Base-by-base conservation (phyloP, 2,888 invertebrate genomes). In the Melinaea marsaeus region DNA sequence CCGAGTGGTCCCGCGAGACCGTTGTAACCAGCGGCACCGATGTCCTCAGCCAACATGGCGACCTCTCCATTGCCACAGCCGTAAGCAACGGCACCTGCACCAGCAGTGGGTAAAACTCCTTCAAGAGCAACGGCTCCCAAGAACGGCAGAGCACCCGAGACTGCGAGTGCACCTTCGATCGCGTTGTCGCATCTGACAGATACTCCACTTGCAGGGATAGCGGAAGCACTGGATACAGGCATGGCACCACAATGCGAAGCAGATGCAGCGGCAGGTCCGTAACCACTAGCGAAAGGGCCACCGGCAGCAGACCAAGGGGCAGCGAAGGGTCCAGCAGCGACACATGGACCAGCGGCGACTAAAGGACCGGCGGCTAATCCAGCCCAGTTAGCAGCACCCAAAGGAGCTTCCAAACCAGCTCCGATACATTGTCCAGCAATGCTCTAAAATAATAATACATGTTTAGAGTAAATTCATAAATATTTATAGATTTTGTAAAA, bases 101-200 rank as follows among this genome's bases (percentile, higher is more conserved):
- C 61, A 56, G 56, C 55, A 11, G 61, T 56, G 3, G 56, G 61
- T 56, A 76, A 59, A 2, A 57, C 55, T 11, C 75, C 73, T 37
- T 61, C 62, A 11, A 62, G 58, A 35, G 46, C 47, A 32, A 59
- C 63, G 22, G 63, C 55, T 56, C 63, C 59, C 56, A 63, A 42
- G 63, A 61, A 61, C 32, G 61, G 61, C 37, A 61, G 57, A 42
- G 57, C 58, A 42, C 76, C 77, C 11, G 59, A 33, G 32, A 73
- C 70, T 32, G 62, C 56, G 5, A 79, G 58, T 6, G 70, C 59
- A 0, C 79, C 78, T 66, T 75, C 73, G 55, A 76, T 74, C 2
- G 63, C 65, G 58, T 79, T 79, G 13, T 62, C 58, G 45, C 58
- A 62, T 33, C 54, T 42, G 33, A 62, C 47, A 55, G 62, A 62